Percentiles rank a stretch among this genome's conserved stretches.
These are phyloP conservation scores for Bemisia tabaci DNA, from an alignment of 1,140 invertebrate genomes.

Conservation along the genomic window DNA sequence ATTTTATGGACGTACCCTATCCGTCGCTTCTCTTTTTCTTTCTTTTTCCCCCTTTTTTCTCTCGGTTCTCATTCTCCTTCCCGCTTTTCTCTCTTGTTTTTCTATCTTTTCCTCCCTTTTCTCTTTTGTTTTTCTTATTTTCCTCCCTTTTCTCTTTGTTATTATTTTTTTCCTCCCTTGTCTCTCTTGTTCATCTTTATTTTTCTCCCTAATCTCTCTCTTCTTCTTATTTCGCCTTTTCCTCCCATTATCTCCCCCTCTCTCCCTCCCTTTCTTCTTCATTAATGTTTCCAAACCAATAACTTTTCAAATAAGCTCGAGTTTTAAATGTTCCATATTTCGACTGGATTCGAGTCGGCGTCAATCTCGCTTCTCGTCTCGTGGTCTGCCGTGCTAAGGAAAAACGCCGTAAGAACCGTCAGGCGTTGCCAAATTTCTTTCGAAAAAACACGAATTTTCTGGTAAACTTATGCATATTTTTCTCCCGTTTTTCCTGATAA, in stretches of 20 bases:
- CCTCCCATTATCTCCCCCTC: background rate
- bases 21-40: background rate
- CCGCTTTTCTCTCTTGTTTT: constrained; percentile 4
- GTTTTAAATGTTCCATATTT: too few relatives aligned
- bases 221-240: background rate
- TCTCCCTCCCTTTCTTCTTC: constrained; percentile 1
- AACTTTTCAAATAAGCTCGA: too few relatives aligned
- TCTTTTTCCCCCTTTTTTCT: constrained; percentile 3
- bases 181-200: constrained; percentile 3
- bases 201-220: constrained; percentile 12
- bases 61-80: constrained; percentile 6
- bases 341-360: too few relatives aligned
- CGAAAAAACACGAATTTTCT: too few relatives aligned
- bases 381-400: too few relatives aligned
- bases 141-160: constrained; percentile 12
- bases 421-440: too few relatives aligned
- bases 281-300: background rate
- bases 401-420: too few relatives aligned
- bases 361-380: too few relatives aligned
- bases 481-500: too few relatives aligned
- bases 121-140: constrained; percentile 8
- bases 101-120: constrained; percentile 7
- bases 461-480: too few relatives aligned
- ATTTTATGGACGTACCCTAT: too few relatives aligned
- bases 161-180: constrained; percentile 21